A percentile compares a stretch with the other conserved stretches of the same genome.
Conservation (phyloP, 2,888 invertebrate genomes). For the Bimastos eiseni region DNA sequence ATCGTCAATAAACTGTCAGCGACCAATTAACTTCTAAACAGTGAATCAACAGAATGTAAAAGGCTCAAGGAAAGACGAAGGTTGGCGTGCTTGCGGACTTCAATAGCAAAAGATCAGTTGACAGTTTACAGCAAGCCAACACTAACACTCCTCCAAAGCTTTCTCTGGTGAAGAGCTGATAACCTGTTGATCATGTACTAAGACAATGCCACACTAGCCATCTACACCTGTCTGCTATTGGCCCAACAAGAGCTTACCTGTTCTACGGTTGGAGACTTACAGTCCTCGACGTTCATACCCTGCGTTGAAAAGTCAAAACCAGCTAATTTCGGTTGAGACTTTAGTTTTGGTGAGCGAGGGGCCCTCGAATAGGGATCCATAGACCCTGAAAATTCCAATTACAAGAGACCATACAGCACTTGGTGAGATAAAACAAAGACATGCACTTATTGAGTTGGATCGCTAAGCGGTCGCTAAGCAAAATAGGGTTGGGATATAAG, state of each 20-base stretch:
- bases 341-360: conserved; percentile 74
- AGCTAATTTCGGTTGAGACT: conserved; percentile 44
- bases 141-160: not conserved
- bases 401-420: not conserved
- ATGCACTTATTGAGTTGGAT: not conserved
- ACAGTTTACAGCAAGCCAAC: not conserved
- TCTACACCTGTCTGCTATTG: not conserved
- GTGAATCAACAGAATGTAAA: not conserved
- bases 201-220: not conserved
- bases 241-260: conserved; percentile 51
- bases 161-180: not conserved
- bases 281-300: conserved; percentile 47
- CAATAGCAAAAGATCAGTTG: not conserved
- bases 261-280: conserved; percentile 58
- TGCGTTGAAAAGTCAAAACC: conserved; percentile 41
- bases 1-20: not conserved
- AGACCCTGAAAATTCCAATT: conserved; percentile 60
- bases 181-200: not conserved
- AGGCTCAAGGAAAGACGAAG: not conserved
- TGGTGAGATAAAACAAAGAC: not conserved
- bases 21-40: not conserved
- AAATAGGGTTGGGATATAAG: too few species aligned
- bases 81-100: not conserved
- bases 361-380: conserved; percentile 83
- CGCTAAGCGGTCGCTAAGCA: too few species aligned